A percentile compares a stretch with the other conserved stretches of the same genome.
These are phyloP conservation scores for Cheilosia soror DNA, from an alignment of 2,888 invertebrate species.

Conservation along the genomic window DNA sequence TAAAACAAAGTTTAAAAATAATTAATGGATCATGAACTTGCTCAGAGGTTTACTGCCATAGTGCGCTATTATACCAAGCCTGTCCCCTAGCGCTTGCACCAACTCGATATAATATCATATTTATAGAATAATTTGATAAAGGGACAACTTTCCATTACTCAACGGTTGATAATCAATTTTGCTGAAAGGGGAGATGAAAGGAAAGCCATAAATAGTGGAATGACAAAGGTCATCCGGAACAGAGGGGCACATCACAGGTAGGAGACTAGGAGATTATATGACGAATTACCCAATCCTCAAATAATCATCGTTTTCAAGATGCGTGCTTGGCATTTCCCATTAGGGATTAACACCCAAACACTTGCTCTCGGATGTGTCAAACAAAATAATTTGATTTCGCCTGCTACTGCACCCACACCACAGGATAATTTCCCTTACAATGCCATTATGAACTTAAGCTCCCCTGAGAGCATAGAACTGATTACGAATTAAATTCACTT, in stretches of 20 bases:
- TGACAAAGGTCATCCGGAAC: constrained; percentile 10
- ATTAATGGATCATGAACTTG: constrained; percentile 49
- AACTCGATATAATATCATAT: constrained; percentile 36
- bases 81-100: neutral
- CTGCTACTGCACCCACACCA: neutral
- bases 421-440: neutral
- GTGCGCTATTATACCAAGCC: neutral
- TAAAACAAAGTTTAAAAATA: constrained; percentile 40
- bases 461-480: constrained; percentile 43
- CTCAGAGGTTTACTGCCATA: neutral
- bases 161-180: constrained; percentile 41
- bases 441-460: constrained; percentile 19
- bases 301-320: constrained; percentile 50
- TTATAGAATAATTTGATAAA: constrained; percentile 59
- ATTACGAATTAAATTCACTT: constrained; percentile 67
- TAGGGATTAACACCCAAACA: constrained; percentile 51
- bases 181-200: neutral
- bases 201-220: neutral
- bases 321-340: constrained; percentile 57
- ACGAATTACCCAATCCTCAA: constrained; percentile 52
- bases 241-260: neutral
- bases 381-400: constrained; percentile 44
- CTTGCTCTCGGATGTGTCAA: constrained; percentile 41
- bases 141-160: constrained; percentile 42
- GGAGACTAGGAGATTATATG: constrained; percentile 28